Conservation (phyloP, 2,888 invertebrate genomes). For the Nymphalis urticae region DNA sequence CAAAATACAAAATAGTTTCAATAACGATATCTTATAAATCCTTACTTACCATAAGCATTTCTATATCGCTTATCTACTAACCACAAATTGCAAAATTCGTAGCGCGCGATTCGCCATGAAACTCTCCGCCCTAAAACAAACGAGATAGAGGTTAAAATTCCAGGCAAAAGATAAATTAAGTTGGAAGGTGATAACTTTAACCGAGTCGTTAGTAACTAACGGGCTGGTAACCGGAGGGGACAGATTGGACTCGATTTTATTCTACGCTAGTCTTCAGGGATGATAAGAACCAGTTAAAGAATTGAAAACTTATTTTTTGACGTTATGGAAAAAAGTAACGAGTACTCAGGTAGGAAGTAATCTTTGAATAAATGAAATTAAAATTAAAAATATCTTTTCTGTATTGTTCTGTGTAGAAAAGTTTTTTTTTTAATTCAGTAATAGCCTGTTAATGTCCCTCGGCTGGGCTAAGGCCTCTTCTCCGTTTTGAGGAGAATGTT, state of each 20-base stretch:
- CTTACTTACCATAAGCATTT: not conserved
- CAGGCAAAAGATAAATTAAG: conserved; percentile 34
- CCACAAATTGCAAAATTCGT: conserved; percentile 27
- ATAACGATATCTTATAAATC: too few relatives aligned
- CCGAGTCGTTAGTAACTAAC: conserved; percentile 39
- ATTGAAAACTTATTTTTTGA: not conserved
- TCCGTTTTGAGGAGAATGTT: too few relatives aligned
- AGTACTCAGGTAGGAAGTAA: too few relatives aligned
- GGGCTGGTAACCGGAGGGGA: conserved; percentile 19
- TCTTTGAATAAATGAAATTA: too few relatives aligned
- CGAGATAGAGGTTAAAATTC: conserved; percentile 35
- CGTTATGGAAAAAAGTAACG: too few relatives aligned
- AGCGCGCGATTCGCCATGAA: conserved; percentile 25
- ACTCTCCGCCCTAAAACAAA: conserved; percentile 37
- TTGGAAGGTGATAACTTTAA: conserved; percentile 39
- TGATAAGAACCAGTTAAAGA: conserved; percentile 6
- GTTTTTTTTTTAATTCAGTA: too few relatives aligned
- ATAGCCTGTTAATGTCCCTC: too few relatives aligned
- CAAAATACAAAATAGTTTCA: too few relatives aligned
- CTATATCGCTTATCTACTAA: conserved; percentile 19
- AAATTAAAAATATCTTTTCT: too few relatives aligned
- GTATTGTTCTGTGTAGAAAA: too few relatives aligned
- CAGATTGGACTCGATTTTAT: conserved; percentile 22
- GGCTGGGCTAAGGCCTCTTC: too few relatives aligned
- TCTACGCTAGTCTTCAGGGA: not conserved